These are phyloP conservation scores for Psittacula echo DNA, from an alignment of 2,797 vertebrate genomes.

Conservation along the genomic window DNA sequence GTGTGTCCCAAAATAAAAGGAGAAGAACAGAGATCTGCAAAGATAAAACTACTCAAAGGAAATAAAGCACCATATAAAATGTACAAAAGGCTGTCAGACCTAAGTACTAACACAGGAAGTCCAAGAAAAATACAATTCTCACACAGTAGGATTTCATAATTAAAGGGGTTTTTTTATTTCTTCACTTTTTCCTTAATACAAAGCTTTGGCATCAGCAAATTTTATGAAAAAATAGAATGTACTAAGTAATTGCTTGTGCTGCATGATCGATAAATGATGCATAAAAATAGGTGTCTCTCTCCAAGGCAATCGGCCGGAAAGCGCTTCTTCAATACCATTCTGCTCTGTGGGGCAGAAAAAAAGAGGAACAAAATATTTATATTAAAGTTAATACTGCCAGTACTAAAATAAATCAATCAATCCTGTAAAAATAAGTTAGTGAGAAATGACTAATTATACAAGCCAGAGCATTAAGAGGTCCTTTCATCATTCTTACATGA, in stretches of 20 bases:
- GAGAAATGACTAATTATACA: neutral
- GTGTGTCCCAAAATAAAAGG: neutral
- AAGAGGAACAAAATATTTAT: conserved; percentile 59
- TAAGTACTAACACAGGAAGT: neutral
- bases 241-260: conserved; percentile 81
- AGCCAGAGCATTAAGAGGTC: neutral
- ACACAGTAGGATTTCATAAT: conserved; percentile 30
- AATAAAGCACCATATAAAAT: neutral
- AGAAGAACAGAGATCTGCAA: neutral
- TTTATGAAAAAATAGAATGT: conserved; percentile 83
- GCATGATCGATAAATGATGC: conserved; percentile 82
- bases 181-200: conserved; percentile 82
- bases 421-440: neutral
- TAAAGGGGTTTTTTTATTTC: conserved; percentile 70
- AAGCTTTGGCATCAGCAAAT: conserved; percentile 85
- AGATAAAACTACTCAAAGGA: neutral
- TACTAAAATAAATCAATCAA: neutral
- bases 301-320: conserved; percentile 74
- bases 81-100: neutral
- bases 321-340: conserved; percentile 84
- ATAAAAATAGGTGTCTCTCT: conserved; percentile 81
- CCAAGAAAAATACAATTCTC: conserved; percentile 43
- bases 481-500: neutral
- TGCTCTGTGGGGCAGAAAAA: conserved; percentile 77
- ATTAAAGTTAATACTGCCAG: conserved; percentile 51